Conservation (phyloP, 2,113 vertebrate species). For the Micronycteris hirsuta region DNA sequence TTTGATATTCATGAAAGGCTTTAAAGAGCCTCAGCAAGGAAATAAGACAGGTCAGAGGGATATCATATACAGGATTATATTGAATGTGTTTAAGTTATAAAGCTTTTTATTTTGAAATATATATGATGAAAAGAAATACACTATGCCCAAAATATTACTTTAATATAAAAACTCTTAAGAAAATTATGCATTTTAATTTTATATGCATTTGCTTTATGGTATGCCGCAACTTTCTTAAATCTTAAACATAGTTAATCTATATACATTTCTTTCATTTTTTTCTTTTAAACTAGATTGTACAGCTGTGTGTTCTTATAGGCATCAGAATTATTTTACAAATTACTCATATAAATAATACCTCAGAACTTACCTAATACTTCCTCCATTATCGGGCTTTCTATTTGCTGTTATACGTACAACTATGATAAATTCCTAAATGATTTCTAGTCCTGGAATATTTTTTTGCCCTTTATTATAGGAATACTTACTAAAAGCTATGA, state of each 20-base stretch:
- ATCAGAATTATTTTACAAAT: neutral
- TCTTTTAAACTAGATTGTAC: neutral
- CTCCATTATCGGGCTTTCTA: neutral
- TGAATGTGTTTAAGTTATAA: neutral
- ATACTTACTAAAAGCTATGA: neutral
- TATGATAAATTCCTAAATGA: neutral
- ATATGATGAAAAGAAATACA: neutral
- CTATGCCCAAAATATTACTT: neutral
- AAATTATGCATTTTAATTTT: neutral
- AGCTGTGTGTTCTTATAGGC: neutral
- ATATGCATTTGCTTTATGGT: neutral
- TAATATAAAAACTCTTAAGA: neutral
- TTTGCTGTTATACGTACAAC: neutral
- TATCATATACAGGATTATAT: neutral
- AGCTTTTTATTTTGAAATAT: neutral
- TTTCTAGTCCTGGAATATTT: neutral
- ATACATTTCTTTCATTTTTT: neutral
- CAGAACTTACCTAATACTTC: neutral
- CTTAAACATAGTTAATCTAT: neutral
- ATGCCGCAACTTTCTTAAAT: neutral
- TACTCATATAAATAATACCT: neutral
- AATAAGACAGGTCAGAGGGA: neutral
- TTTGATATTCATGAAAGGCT: neutral
- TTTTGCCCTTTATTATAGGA: neutral
- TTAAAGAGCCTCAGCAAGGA: neutral